Evolutionary conservation across 2,797 vertebrate genomes (phyloP).

Genomic region (Astyanax mexicanus): DNA sequence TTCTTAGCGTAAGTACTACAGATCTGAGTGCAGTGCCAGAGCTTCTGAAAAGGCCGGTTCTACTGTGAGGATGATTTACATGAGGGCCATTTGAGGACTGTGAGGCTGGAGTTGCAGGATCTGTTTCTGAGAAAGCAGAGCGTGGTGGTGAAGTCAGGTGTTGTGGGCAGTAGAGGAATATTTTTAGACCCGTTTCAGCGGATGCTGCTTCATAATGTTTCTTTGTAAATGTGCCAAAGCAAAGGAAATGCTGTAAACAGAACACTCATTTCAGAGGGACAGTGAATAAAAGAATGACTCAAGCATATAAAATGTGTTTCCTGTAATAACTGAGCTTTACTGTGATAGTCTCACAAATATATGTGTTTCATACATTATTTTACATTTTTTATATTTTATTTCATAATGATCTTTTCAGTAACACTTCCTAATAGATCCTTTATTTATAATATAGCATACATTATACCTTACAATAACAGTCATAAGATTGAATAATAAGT

Average conservation of each 20-base stretch:
- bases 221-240: neutral
- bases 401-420: neutral
- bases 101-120: constrained; percentile 37
- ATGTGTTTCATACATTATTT: neutral
- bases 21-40: neutral
- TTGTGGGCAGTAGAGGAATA: neutral
- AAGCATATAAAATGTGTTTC: neutral
- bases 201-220: neutral
- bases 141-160: neutral
- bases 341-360: neutral
- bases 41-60: neutral
- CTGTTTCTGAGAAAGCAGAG: neutral
- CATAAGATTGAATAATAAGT: too few species aligned
- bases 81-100: neutral
- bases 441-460: too few species aligned
- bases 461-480: too few species aligned
- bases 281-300: neutral
- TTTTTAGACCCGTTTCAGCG: neutral
- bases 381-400: neutral
- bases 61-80: neutral
- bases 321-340: neutral
- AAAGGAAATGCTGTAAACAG: neutral
- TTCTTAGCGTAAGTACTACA: neutral
- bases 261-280: neutral
- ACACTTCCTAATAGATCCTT: too few species aligned